phyloP scores from a whole-genome alignment of 2,113 vertebrate genomes.

The Spea multiplicata region DNA sequence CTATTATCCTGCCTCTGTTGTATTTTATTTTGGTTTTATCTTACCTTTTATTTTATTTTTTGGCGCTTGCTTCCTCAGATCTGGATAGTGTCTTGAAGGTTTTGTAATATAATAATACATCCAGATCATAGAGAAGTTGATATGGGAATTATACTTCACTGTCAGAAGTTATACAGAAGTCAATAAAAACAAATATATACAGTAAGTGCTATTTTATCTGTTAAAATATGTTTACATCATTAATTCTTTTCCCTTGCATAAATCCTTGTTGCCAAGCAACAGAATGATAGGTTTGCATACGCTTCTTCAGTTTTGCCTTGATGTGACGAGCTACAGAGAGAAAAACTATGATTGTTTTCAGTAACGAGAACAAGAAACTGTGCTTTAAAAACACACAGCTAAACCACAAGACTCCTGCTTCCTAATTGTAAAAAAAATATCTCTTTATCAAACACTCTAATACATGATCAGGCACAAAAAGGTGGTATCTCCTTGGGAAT shows the following conservation, averaged over 20 bases:
- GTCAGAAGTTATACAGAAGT: not conserved
- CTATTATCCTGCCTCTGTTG: no score
- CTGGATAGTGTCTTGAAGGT: no score
- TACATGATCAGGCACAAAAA: no score
- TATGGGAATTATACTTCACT: not conserved
- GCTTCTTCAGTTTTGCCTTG: not conserved
- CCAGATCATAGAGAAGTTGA: not conserved
- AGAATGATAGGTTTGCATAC: constrained; percentile 23
- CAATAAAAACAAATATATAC: not conserved
- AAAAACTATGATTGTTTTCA: constrained; percentile 10
- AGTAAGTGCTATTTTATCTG: not conserved
- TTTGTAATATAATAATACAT: not conserved
- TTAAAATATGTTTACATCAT: constrained; percentile 23
- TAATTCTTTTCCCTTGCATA: constrained; percentile 28
- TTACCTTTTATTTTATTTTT: no score
- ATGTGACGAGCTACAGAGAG: constrained; percentile 13
- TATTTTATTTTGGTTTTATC: no score
- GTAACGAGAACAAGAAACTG: not conserved
- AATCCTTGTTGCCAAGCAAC: constrained; percentile 36
- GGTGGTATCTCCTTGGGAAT: no score
- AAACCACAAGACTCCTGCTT: no score
- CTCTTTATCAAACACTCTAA: no score
- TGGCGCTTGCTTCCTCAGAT: no score
- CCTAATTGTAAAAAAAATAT: no score
- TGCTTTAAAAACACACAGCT: not conserved